Evolutionary conservation across 2,888 invertebrate species (phyloP).

Genomic region (Euphydryas editha): DNA sequence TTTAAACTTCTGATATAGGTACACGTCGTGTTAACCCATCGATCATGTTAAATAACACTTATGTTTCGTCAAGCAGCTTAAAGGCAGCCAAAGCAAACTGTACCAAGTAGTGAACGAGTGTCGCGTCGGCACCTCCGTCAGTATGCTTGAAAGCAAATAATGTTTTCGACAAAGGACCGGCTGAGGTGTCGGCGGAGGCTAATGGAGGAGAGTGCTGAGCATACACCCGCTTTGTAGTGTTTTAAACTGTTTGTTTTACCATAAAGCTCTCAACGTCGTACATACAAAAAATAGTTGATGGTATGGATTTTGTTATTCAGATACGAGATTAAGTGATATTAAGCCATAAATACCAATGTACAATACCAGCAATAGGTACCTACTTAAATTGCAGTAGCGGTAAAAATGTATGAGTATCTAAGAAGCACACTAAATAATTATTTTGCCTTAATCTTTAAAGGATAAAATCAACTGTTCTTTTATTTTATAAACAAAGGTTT

Average conservation of each 20-base stretch:
- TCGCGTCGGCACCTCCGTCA: slow-evolving; percentile 67
- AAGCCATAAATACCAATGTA: neutral
- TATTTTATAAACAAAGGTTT: slow-evolving; percentile 28
- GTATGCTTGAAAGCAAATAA: slow-evolving; percentile 66
- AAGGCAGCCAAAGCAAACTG: slow-evolving; percentile 65
- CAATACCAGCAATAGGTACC: too few relatives aligned
- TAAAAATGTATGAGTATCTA: neutral
- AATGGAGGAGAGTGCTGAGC: slow-evolving; percentile 82
- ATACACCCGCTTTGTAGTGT: slow-evolving; percentile 78
- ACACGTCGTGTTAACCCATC: slow-evolving; percentile 31
- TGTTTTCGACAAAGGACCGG: slow-evolving; percentile 75
- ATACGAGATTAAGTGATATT: neutral
- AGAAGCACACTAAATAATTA: neutral
- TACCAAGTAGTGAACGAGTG: slow-evolving; percentile 66
- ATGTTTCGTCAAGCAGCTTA: slow-evolving; percentile 50
- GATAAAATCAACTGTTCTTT: slow-evolving; percentile 13
- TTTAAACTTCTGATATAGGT: slow-evolving; percentile 12
- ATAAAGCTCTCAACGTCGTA: slow-evolving; percentile 73
- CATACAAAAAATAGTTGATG: slow-evolving; percentile 27
- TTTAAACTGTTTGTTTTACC: slow-evolving; percentile 83
- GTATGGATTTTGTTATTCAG: slow-evolving; percentile 21
- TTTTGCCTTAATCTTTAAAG: slow-evolving; percentile 6
- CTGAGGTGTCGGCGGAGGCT: slow-evolving; percentile 76
- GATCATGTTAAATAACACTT: slow-evolving; percentile 46
- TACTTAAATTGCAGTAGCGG: neutral